A percentile compares a stretch with the other conserved stretches of the same genome.
phyloP scores from a whole-genome alignment of 2,113 vertebrate genomes.

The Eclectus roratus region DNA sequence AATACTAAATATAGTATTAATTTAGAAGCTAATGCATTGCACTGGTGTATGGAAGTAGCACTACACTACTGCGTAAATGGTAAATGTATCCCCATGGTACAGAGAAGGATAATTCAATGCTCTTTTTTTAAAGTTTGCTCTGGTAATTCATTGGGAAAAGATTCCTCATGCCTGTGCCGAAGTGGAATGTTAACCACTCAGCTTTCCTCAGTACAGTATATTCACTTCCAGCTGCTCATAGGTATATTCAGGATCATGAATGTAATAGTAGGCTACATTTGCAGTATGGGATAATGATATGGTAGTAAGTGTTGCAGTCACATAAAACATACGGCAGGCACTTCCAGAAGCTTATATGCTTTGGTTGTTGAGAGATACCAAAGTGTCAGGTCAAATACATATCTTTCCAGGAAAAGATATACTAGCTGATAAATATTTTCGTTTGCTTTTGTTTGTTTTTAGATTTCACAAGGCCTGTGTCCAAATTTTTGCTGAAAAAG shows the following conservation, averaged over 20 bases:
- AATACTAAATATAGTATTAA: neutral
- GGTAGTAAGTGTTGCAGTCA: neutral
- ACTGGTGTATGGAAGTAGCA: neutral
- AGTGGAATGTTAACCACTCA: neutral
- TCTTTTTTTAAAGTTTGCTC: neutral
- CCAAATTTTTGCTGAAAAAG: neutral
- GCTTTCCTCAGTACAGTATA: neutral
- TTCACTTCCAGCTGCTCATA: neutral
- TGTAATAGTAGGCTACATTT: neutral
- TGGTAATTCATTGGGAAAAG: neutral
- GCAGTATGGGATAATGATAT: neutral
- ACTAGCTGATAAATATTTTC: neutral
- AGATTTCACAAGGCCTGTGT: neutral
- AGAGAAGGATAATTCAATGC: neutral
- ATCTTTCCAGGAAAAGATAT: neutral
- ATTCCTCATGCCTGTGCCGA: neutral
- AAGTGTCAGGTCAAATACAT: neutral
- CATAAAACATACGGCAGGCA: accelerated
- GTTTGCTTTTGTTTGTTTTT: neutral
- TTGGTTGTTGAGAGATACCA: neutral
- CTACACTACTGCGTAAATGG: neutral
- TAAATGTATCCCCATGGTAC: neutral
- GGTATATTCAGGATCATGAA: neutral
- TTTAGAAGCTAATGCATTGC: neutral
- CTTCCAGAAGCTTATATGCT: neutral